These are phyloP conservation scores for Parotocinclus haroldoi DNA, from an alignment of 2,797 vertebrate genomes.

Conservation along the genomic window DNA sequence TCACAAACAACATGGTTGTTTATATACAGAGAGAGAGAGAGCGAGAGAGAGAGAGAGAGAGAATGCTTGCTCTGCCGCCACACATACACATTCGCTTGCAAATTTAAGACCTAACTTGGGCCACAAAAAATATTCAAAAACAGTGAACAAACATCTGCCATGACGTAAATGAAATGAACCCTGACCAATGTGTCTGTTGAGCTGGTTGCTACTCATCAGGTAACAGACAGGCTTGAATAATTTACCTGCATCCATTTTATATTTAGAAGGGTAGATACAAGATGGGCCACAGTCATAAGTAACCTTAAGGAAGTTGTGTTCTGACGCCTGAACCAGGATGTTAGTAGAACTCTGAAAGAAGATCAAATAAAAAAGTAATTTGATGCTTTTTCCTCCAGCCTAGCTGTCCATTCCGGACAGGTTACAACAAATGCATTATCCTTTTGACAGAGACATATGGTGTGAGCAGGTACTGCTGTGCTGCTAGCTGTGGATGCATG, in stretches of 20 bases:
- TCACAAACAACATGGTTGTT: no score
- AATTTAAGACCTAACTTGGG: no score
- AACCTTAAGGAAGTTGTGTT: neutral
- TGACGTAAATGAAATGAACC: constrained; percentile 14
- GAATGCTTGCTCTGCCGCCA: neutral
- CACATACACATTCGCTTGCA: no score
- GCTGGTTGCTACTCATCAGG: constrained; percentile 19
- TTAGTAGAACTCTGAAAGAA: no score
- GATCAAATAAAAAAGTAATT: no score
- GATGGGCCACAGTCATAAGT: neutral
- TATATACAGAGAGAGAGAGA: no score
- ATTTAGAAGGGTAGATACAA: constrained; percentile 3
- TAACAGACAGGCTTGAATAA: constrained; percentile 33
- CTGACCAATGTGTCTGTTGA: neutral
- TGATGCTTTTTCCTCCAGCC: neutral
- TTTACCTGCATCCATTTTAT: constrained; percentile 16
- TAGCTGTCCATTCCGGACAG: neutral
- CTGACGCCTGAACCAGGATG: neutral
- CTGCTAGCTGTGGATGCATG: neutral
- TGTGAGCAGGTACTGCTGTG: neutral
- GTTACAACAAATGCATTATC: no score
- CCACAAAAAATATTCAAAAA: neutral
- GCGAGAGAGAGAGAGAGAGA: no score
- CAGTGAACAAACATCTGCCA: constrained; percentile 1
- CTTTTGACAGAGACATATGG: neutral